Evolutionary conservation across 2,113 vertebrate species (phyloP).

Genomic region (Astatoreochromis straeleni): DNA sequence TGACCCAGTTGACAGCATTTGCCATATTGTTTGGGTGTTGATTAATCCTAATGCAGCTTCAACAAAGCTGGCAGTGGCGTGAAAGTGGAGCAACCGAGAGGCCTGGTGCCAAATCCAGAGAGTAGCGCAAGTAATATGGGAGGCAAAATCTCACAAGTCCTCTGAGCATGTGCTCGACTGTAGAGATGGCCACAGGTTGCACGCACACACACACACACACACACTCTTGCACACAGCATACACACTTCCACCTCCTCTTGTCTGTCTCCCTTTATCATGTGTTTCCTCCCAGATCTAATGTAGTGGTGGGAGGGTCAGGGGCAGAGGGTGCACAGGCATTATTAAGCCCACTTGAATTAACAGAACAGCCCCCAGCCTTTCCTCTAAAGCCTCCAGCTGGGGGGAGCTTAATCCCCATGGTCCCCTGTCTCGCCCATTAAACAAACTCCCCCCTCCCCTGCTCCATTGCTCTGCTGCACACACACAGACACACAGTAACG

Average conservation of each 20-base stretch:
- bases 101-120: conserved; percentile 18
- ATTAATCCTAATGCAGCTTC: conserved; percentile 60
- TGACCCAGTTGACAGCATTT: conserved; percentile 60
- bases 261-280: conserved; percentile 65
- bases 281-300: conserved; percentile 65
- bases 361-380: conserved; percentile 69
- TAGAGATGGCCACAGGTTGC: conserved; percentile 54
- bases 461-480: conserved; percentile 10
- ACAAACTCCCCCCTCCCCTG: conserved; percentile 58
- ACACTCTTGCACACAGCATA: neutral
- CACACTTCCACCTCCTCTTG: neutral
- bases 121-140: conserved; percentile 25
- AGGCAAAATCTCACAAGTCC: conserved; percentile 30
- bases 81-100: conserved; percentile 44
- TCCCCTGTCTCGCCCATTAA: conserved; percentile 72
- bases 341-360: conserved; percentile 75
- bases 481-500: neutral
- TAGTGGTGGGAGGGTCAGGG: conserved; percentile 62
- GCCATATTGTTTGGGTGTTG: conserved; percentile 64
- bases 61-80: conserved; percentile 50
- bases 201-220: neutral
- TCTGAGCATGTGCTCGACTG: conserved; percentile 25
- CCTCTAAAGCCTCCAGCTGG: conserved; percentile 68
- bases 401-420: conserved; percentile 67
- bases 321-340: conserved; percentile 66